phyloP scores from a whole-genome alignment of 2,888 invertebrate genomes.

The Apamea anceps region DNA sequence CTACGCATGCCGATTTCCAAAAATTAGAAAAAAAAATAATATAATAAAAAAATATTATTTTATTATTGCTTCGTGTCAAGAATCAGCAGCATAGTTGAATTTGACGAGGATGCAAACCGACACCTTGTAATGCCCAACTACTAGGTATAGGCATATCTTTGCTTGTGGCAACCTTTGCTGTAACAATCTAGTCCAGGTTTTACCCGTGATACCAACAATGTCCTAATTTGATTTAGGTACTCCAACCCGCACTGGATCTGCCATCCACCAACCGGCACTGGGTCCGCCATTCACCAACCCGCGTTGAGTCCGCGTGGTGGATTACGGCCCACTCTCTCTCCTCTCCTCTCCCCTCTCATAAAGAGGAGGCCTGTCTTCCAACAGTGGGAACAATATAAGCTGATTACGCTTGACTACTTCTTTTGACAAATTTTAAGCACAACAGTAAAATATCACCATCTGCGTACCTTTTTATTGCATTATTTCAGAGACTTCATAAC shows the following conservation, averaged over 20 bases:
- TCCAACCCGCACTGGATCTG: not conserved
- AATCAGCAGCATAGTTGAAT: no score
- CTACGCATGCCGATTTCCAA: no score
- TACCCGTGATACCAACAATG: not conserved
- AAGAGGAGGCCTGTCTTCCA: no score
- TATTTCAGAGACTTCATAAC: constrained; percentile 71
- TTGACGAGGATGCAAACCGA: no score
- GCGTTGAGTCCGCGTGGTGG: not conserved
- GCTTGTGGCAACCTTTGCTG: not conserved
- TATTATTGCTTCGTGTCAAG: not conserved
- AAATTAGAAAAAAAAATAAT: no score
- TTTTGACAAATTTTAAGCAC: not conserved
- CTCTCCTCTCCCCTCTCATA: no score
- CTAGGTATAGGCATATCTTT: not conserved
- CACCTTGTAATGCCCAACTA: not conserved
- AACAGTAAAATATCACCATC: not conserved
- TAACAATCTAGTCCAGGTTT: not conserved
- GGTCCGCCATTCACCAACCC: not conserved
- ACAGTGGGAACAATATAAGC: no score
- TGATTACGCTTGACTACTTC: no score
- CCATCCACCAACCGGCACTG: not conserved
- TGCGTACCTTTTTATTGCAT: not conserved
- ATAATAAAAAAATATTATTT: no score
- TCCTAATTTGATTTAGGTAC: not conserved
- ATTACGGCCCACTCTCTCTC: no score